Evolutionary conservation across 2,888 invertebrate genomes (phyloP), one percentile per base, ranked within the genome.

Genomic region (Drosophila nr. medialis): DNA sequence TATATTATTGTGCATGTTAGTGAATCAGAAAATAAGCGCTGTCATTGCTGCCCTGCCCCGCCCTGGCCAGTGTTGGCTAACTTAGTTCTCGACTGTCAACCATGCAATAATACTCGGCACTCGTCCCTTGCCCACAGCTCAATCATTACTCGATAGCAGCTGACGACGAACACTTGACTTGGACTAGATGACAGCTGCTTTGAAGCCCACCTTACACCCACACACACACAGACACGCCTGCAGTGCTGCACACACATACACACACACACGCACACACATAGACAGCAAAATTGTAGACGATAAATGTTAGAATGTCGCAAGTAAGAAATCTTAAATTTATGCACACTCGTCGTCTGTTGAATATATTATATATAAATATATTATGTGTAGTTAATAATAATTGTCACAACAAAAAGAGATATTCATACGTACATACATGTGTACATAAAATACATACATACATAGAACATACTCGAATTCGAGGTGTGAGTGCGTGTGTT

Each of bases 271-370:
- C n/a, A 63, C 34, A 62, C 21, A 63, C 36, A 69, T 24, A 55
- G 24, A 51, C 18, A 32, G 15, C 24, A 13, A 38, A 45, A 38
- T 63, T 60, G 53, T 60, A 72, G 42, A 72, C 49, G 62, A 63
- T 34, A 40, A 79, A 62, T 62, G 65, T 66, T 81, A 64, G 59
- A 75, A 62, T 64, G 42, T 60, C 60, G 53, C 32, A 49, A 74
- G 40, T 62, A 79, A 75, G 71, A 83, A 81, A 78, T 81, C 74
- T 89, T 74, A 74, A 83, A 84, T 81, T 81, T 83, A 83, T 89
- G 89, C 89, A 83, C 87, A 15, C 24, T 45, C 45, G 45, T 81
- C 78, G 75, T 83, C 89, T 88, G 84, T 84, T 89, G 72, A 89
- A 87, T 88, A 79, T 86, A 75, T 84, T 75, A 86, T 61, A 54